phyloP scores from a whole-genome alignment of 2,888 invertebrate species.

The Sympetrum striolatum region DNA sequence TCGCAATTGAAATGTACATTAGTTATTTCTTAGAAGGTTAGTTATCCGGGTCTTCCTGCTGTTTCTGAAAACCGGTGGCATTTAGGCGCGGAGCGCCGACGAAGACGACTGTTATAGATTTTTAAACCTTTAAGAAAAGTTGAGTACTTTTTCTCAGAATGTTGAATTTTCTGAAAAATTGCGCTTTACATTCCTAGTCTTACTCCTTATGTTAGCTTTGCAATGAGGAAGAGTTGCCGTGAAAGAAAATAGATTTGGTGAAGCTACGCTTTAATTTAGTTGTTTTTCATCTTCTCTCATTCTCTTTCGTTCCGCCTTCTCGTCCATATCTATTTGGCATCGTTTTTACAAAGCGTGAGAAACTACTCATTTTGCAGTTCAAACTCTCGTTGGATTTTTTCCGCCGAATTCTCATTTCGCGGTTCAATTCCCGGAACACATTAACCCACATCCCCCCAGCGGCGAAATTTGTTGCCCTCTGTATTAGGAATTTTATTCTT shows the following conservation, averaged over 20 bases:
- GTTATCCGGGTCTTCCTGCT: no score
- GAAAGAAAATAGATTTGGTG: not conserved
- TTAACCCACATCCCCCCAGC: not conserved
- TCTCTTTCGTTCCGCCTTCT: not conserved
- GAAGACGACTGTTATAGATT: no score
- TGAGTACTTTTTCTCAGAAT: no score
- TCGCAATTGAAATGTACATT: no score
- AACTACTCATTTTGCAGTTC: not conserved
- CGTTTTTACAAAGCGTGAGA: not conserved
- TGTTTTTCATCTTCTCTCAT: not conserved
- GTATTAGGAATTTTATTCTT: no score
- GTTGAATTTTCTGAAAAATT: no score
- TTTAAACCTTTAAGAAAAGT: no score
- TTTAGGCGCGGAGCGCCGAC: no score
- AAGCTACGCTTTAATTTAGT: not conserved
- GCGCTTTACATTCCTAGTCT: no score
- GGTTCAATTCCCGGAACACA: not conserved
- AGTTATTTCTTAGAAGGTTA: no score
- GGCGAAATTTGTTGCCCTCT: no score
- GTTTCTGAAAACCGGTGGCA: no score
- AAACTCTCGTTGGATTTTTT: not conserved
- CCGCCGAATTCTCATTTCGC: not conserved
- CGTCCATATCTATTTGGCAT: not conserved
- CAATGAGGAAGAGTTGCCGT: not conserved
- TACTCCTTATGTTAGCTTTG: not conserved